Evolutionary conservation across 2,888 invertebrate genomes (phyloP).

Genomic region (Protodeltote pygarga): DNA sequence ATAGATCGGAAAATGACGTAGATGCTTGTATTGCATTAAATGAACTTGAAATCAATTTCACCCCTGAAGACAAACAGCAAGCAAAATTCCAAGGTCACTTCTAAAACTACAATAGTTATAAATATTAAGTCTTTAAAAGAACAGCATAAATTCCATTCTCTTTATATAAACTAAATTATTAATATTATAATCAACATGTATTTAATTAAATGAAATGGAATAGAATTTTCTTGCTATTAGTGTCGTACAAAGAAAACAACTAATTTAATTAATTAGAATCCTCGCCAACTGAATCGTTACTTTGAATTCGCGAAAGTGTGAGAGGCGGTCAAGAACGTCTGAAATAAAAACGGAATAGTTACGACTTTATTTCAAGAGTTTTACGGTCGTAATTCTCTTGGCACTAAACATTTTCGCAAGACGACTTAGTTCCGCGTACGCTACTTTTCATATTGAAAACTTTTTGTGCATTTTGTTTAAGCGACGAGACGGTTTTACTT

Average conservation of each 20-base stretch:
- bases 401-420: conserved; percentile 14
- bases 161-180: conserved; percentile 20
- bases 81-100: too few relatives aligned
- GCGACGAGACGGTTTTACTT: conserved; percentile 10
- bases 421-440: conserved; percentile 31
- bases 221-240: neutral
- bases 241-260: conserved; percentile 14
- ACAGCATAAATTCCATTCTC: conserved; percentile 8
- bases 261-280: conserved; percentile 21
- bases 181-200: conserved; percentile 12
- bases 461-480: conserved; percentile 29
- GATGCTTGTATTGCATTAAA: too few relatives aligned
- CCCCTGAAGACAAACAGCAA: too few relatives aligned
- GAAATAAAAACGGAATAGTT: conserved; percentile 13
- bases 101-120: too few relatives aligned
- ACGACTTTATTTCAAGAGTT: conserved; percentile 11
- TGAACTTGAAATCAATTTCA: too few relatives aligned
- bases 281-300: conserved; percentile 6
- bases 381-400: conserved; percentile 27
- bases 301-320: conserved; percentile 21
- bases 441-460: conserved; percentile 20
- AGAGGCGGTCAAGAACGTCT: conserved; percentile 14
- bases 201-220: conserved; percentile 16
- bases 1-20: too few relatives aligned
- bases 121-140: conserved; percentile 22